phyloP scores from a whole-genome alignment of 2,888 invertebrate species.

The Leucania comma region DNA sequence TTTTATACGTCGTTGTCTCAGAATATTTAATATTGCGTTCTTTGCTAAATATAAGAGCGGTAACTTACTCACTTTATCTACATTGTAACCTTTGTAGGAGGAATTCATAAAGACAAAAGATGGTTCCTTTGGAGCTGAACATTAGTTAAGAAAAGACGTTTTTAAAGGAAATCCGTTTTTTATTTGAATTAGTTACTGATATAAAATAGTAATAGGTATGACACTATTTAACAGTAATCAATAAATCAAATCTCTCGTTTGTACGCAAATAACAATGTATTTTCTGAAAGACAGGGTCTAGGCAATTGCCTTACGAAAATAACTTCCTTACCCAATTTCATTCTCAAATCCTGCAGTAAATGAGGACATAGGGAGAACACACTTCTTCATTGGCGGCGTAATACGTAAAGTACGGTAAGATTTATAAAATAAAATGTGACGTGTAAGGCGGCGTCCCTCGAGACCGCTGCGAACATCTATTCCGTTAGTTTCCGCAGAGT shows the following conservation, averaged over 20 bases:
- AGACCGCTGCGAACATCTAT: slow-evolving; percentile 72
- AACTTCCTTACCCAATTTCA: slow-evolving; percentile 28
- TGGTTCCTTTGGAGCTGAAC: slow-evolving; percentile 28
- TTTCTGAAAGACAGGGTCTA: slow-evolving; percentile 10
- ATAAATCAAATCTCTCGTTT: background rate
- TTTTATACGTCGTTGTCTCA: slow-evolving; percentile 49
- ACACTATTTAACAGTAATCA: background rate
- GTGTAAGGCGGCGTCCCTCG: slow-evolving; percentile 62
- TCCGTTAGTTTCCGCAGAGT: slow-evolving; percentile 80
- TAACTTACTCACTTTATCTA: slow-evolving; percentile 53
- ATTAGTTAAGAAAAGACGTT: slow-evolving; percentile 20
- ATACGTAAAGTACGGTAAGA: slow-evolving; percentile 61
- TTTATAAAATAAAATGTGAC: slow-evolving; percentile 65
- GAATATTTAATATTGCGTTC: slow-evolving; percentile 47
- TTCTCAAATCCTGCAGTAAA: slow-evolving; percentile 43
- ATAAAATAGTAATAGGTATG: background rate
- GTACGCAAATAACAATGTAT: background rate
- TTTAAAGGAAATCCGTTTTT: background rate
- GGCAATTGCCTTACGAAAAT: slow-evolving; percentile 2
- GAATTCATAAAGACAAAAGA: slow-evolving; percentile 49
- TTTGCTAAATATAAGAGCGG: slow-evolving; percentile 49
- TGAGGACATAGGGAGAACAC: slow-evolving; percentile 38
- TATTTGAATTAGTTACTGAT: background rate
- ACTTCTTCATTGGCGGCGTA: slow-evolving; percentile 57
- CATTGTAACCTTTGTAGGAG: slow-evolving; percentile 40